These are phyloP conservation scores for Drosophila subpulchrella DNA, from an alignment of 1,140 invertebrate genomes.

Conservation along the genomic window DNA sequence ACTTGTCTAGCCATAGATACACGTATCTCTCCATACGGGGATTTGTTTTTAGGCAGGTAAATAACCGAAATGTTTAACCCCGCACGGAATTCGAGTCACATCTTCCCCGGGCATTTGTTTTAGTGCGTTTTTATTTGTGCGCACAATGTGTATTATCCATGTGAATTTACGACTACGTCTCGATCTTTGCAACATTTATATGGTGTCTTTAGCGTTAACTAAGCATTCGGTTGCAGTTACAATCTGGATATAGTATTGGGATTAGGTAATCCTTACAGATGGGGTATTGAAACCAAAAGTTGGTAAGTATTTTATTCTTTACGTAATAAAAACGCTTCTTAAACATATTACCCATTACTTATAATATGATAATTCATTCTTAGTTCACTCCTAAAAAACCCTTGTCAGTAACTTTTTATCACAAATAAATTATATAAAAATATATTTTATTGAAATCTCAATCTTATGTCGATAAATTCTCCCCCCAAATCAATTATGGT, in stretches of 20 bases:
- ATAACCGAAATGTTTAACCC: constrained; percentile 70
- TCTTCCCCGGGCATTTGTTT: constrained; percentile 63
- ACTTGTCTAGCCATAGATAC: constrained; percentile 72
- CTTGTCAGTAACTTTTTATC: no score
- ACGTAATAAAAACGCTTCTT: no score
- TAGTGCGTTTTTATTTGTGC: constrained; percentile 62
- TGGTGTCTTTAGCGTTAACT: constrained; percentile 51
- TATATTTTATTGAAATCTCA: background rate
- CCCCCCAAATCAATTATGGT: background rate
- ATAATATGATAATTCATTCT: no score
- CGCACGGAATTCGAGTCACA: constrained; percentile 64
- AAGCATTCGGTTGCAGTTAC: background rate
- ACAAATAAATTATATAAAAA: no score
- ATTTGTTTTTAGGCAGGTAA: constrained; percentile 67
- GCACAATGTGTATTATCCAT: constrained; percentile 33
- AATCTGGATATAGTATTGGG: background rate
- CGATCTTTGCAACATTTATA: constrained; percentile 49
- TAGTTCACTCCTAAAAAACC: no score
- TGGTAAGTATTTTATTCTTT: no score
- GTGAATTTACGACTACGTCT: constrained; percentile 57
- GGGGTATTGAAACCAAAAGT: no score
- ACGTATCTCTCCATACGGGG: constrained; percentile 42
- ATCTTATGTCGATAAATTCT: background rate
- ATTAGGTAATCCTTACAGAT: background rate
- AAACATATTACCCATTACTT: no score